phyloP scores from a whole-genome alignment of 2,888 invertebrate species.

The Apamea crenata region DNA sequence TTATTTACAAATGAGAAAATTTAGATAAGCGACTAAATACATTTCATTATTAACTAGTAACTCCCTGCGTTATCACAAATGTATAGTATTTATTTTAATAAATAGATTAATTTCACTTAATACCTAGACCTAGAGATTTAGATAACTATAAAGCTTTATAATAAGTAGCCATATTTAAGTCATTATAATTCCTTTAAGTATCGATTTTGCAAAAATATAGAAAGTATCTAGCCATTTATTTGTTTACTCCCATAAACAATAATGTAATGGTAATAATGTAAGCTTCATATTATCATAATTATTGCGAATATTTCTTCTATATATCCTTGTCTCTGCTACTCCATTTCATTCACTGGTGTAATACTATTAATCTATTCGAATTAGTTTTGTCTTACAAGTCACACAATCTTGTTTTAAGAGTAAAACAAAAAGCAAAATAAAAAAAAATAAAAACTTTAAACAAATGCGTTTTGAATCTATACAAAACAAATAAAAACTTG shows the following conservation, averaged over 20 bases:
- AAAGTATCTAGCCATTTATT: slow-evolving; percentile 29
- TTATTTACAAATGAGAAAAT: slow-evolving; percentile 48
- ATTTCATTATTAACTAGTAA: slow-evolving; percentile 42
- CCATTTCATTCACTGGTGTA: background rate
- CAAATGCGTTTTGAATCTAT: slow-evolving; percentile 9
- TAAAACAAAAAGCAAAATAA: background rate
- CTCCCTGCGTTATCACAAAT: slow-evolving; percentile 57
- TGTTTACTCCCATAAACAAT: slow-evolving; percentile 1
- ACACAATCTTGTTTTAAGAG: background rate
- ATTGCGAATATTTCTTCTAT: slow-evolving; percentile 17
- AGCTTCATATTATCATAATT: background rate
- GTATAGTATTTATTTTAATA: slow-evolving; percentile 59
- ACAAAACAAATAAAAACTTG: slow-evolving; percentile 33
- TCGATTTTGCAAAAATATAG: slow-evolving; percentile 34
- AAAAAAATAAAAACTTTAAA: background rate
- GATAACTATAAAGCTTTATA: slow-evolving; percentile 25
- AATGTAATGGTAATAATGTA: slow-evolving; percentile 12
- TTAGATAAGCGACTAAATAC: slow-evolving; percentile 37
- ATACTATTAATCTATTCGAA: slow-evolving; percentile 16
- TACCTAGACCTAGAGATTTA: slow-evolving; percentile 54
- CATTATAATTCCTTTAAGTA: slow-evolving; percentile 4
- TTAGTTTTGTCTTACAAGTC: background rate
- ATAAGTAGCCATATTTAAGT: slow-evolving; percentile 30
- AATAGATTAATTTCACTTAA: slow-evolving; percentile 68
- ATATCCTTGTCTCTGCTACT: background rate